Evolutionary conservation across 2,113 vertebrate species (phyloP).

Genomic region (Zapus hudsonius): DNA sequence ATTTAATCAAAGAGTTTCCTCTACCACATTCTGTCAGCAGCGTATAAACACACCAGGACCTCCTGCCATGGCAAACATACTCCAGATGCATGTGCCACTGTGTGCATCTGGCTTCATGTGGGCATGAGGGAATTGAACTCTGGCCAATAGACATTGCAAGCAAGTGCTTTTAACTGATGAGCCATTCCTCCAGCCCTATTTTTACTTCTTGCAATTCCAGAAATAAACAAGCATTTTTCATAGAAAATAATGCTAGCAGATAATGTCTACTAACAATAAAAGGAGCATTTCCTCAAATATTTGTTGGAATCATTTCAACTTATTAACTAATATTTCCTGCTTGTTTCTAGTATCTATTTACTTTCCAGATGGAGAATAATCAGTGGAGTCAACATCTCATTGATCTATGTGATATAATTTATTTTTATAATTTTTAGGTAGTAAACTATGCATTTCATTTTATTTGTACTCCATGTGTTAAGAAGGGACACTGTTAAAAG

Average conservation of each 20-base stretch:
- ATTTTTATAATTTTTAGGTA: too few relatives aligned
- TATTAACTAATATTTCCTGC: not conserved
- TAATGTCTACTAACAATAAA: slow-evolving; percentile 40
- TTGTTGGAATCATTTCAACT: not conserved
- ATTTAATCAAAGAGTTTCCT: not conserved
- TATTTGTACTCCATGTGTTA: too few relatives aligned
- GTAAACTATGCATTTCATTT: too few relatives aligned
- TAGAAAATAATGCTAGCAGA: slow-evolving; percentile 24
- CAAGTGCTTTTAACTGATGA: too few relatives aligned
- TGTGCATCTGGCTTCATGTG: too few relatives aligned
- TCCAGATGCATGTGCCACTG: too few relatives aligned
- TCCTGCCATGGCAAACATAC: too few relatives aligned
- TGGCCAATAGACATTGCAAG: too few relatives aligned
- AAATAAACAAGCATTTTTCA: slow-evolving; percentile 27
- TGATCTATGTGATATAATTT: not conserved
- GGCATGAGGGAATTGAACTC: too few relatives aligned
- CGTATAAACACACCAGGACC: too few relatives aligned
- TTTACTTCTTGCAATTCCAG: not conserved
- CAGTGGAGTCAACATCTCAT: slow-evolving; percentile 8
- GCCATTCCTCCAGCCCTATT: not conserved
- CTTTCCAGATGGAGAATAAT: slow-evolving; percentile 23
- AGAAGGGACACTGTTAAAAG: too few relatives aligned
- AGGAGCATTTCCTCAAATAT: not conserved
- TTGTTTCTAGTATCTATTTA: not conserved
- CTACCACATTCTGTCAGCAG: not conserved